Conservation (phyloP, 1,140 invertebrate genomes). For the Saccostrea echinata region DNA sequence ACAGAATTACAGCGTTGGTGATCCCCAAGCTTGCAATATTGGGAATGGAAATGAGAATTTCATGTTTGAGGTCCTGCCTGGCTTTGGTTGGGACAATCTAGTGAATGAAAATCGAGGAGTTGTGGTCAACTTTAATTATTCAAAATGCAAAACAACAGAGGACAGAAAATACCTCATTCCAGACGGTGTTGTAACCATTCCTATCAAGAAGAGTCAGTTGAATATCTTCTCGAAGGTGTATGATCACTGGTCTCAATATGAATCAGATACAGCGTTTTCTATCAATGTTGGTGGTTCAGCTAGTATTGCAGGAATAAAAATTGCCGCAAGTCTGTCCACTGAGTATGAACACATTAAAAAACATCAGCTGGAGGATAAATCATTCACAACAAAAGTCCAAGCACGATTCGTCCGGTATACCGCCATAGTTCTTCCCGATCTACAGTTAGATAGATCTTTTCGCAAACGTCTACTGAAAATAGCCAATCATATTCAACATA, state of each 20-base stretch:
- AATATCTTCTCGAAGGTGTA: conserved; percentile 68
- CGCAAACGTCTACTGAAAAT: conserved; percentile 63
- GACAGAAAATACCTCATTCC: conserved; percentile 69
- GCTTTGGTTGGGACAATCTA: conserved; percentile 72
- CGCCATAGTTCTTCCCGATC: conserved; percentile 67
- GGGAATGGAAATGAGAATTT: background rate
- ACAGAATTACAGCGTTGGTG: background rate
- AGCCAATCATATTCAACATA: conserved; percentile 59
- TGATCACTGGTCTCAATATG: conserved; percentile 68
- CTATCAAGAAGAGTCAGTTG: conserved; percentile 65
- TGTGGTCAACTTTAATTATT: conserved; percentile 60
- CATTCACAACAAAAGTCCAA: conserved; percentile 68
- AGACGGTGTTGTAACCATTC: conserved; percentile 59
- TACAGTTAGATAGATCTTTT: conserved; percentile 60
- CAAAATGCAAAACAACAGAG: conserved; percentile 64
- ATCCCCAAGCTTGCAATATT: background rate
- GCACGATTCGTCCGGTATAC: conserved; percentile 69
- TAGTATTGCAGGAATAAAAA: conserved; percentile 50
- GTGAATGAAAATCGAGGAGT: conserved; percentile 66
- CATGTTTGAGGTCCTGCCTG: conserved; percentile 65
- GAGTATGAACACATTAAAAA: conserved; percentile 64
- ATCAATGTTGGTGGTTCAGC: conserved; percentile 68
- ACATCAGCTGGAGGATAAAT: conserved; percentile 67
- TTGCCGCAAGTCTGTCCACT: conserved; percentile 70
- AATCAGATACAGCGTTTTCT: conserved; percentile 64